These are phyloP conservation scores for Oeneis ivallda DNA, from an alignment of 2,888 invertebrate species.

Conservation along the genomic window DNA sequence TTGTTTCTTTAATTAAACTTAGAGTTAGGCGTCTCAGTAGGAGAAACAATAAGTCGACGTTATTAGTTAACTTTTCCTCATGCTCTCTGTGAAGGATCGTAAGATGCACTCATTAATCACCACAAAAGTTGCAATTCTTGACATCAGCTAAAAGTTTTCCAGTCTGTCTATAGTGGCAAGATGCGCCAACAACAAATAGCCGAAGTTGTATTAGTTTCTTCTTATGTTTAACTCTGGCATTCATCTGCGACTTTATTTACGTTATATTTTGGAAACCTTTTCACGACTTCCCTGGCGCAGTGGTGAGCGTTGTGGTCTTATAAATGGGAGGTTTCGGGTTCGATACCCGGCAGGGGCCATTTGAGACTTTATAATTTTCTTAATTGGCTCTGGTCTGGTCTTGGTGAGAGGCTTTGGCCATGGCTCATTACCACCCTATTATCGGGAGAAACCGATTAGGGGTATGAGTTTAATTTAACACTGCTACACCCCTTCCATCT, in stretches of 20 bases:
- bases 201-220: constrained; percentile 15
- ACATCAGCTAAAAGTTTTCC: constrained; percentile 24
- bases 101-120: constrained; percentile 22
- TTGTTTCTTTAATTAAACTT: constrained; percentile 13
- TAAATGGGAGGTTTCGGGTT: too few relatives aligned
- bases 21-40: background rate
- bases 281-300: background rate
- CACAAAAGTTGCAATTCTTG: constrained; percentile 24
- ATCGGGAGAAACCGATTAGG: too few relatives aligned
- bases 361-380: too few relatives aligned
- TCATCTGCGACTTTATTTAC: constrained; percentile 3
- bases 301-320: too few relatives aligned
- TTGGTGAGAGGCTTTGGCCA: too few relatives aligned
- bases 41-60: constrained; percentile 11
- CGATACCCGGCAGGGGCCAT: too few relatives aligned
- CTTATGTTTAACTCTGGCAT: constrained; percentile 3
- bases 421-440: too few relatives aligned
- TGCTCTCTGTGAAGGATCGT: constrained; percentile 17
- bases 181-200: constrained; percentile 17
- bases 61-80: constrained; percentile 14
- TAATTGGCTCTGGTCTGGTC: too few relatives aligned
- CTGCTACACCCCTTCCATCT: too few relatives aligned
- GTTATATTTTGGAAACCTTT: background rate
- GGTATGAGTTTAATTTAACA: too few relatives aligned
- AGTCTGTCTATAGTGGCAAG: constrained; percentile 21